phyloP scores from a whole-genome alignment of 2,113 vertebrate genomes.

The Nettapus auritus region DNA sequence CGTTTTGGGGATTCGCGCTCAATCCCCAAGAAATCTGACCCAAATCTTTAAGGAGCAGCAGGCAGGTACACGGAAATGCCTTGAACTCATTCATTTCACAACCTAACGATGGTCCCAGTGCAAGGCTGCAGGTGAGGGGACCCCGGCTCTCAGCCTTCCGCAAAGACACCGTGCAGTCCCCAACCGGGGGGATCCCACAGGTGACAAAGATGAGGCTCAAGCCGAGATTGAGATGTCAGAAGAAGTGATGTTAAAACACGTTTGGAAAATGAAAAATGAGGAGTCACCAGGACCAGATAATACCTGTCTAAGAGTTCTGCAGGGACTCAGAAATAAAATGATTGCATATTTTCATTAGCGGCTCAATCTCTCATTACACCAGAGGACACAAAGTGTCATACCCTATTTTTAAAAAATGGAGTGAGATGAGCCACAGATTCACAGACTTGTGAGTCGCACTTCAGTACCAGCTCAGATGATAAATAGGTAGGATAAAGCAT shows the following conservation, averaged over 20 bases:
- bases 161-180: not conserved
- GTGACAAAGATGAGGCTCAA: slow-evolving; percentile 30
- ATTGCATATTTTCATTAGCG: slow-evolving; percentile 75
- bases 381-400: slow-evolving; percentile 69
- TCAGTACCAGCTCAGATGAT: slow-evolving; percentile 35
- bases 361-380: slow-evolving; percentile 70
- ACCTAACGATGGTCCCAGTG: not conserved
- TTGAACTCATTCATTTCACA: not conserved
- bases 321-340: slow-evolving; percentile 67
- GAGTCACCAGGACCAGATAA: slow-evolving; percentile 59
- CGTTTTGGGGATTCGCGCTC: accelerated
- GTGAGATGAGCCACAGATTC: slow-evolving; percentile 64
- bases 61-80: not conserved
- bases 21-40: not conserved
- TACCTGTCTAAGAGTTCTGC: slow-evolving; percentile 61
- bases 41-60: not conserved
- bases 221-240: slow-evolving; percentile 61
- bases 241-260: slow-evolving; percentile 36
- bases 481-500: slow-evolving; percentile 60
- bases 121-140: not conserved
- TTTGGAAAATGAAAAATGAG: slow-evolving; percentile 65
- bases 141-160: not conserved
- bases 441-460: slow-evolving; percentile 14
- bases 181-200: not conserved
- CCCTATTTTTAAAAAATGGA: slow-evolving; percentile 72